Evolutionary conservation across 92 coral and sea anemone species (phyloP).

Genomic region (Meandrina meandrites): DNA sequence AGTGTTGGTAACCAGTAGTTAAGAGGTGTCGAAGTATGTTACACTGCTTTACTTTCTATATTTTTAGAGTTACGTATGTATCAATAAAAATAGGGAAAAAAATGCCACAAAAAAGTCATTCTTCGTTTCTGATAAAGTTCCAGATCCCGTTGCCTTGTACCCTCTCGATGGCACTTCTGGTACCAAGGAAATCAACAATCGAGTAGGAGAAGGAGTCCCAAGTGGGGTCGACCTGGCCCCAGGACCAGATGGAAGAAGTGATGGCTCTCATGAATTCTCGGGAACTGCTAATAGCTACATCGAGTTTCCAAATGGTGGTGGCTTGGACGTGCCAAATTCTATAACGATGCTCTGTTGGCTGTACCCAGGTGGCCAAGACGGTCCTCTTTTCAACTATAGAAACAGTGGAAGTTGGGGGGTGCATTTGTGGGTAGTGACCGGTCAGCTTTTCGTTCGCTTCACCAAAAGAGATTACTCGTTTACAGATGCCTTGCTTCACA

Average conservation of each 20-base stretch:
- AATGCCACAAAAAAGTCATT: too few species aligned
- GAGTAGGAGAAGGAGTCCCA: constrained; percentile 25
- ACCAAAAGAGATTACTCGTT: constrained; percentile 38
- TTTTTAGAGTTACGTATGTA: too few species aligned
- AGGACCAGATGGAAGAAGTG: constrained; percentile 37
- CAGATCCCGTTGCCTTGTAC: constrained; percentile 49
- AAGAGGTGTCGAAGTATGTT: too few species aligned
- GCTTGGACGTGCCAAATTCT: constrained; percentile 39
- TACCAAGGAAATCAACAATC: constrained; percentile 37
- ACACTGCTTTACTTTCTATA: too few species aligned
- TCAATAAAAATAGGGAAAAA: too few species aligned
- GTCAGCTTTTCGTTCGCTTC: constrained; percentile 49
- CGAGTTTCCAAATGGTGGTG: constrained; percentile 44
- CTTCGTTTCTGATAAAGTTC: neutral
- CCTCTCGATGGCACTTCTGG: constrained; percentile 42
- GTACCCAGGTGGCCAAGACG: constrained; percentile 26
- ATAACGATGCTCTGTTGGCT: constrained; percentile 51
- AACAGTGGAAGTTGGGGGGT: constrained; percentile 55
- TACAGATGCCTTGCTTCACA: constrained; percentile 10
- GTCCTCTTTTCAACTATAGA: constrained; percentile 63
- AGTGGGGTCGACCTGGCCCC: constrained; percentile 29
- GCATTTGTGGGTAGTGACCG: constrained; percentile 41
- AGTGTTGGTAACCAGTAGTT: too few species aligned
- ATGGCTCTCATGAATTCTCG: constrained; percentile 46
- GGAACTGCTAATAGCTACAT: constrained; percentile 54